Percentiles rank a stretch among this genome's conserved stretches.
These are phyloP conservation scores for Emydoidea blandingii DNA, from an alignment of 2,797 vertebrate species.

Conservation along the genomic window DNA sequence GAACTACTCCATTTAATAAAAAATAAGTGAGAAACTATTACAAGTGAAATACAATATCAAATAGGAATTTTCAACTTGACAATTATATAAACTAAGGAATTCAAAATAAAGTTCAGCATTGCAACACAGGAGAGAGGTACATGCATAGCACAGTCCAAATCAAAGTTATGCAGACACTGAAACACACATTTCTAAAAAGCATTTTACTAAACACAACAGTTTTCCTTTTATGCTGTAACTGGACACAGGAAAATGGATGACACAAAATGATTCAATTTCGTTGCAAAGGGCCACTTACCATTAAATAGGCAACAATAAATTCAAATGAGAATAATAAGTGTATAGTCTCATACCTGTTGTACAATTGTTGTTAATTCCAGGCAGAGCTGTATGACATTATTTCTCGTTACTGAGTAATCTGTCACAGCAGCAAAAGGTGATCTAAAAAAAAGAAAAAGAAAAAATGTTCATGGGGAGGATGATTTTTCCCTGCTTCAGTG, in stretches of 20 bases:
- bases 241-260: background rate
- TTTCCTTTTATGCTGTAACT: background rate
- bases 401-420: conserved; percentile 97
- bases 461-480: background rate
- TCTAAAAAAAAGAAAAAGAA: conserved; percentile 85
- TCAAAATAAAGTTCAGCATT: background rate
- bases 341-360: conserved; percentile 89
- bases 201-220: background rate
- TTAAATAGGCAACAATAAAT: background rate
- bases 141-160: background rate
- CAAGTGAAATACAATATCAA: background rate
- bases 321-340: conserved; percentile 35
- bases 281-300: background rate
- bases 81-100: background rate
- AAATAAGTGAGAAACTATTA: background rate
- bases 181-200: background rate
- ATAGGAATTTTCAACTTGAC: background rate
- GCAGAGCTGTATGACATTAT: conserved; percentile 99
- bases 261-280: background rate
- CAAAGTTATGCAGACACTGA: background rate
- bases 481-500: background rate
- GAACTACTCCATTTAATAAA: background rate
- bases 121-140: background rate
- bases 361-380: conserved; percentile 98
- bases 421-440: conserved; percentile 98